phyloP scores from a whole-genome alignment of 1,140 invertebrate genomes.

The Pissodes strobi region DNA sequence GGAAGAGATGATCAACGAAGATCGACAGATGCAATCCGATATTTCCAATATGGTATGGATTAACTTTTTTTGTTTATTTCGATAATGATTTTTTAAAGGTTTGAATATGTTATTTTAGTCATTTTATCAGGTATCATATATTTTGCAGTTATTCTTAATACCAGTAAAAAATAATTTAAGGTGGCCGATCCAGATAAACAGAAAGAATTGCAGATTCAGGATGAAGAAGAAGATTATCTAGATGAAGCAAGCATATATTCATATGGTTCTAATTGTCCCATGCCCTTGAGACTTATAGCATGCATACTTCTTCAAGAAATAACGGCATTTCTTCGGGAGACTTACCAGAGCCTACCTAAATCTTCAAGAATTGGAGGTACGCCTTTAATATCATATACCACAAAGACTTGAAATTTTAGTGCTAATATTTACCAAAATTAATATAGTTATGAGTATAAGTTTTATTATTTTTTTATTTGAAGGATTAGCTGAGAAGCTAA shows the following conservation, averaged over 20 bases:
- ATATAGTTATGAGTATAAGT: no score
- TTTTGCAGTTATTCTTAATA: no score
- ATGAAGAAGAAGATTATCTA: conserved; percentile 97
- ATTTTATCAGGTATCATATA: no score
- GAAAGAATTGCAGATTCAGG: conserved; percentile 82
- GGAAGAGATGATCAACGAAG: conserved; percentile 79
- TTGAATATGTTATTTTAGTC: not conserved
- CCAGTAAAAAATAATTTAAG: not conserved
- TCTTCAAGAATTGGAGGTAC: conserved; percentile 69
- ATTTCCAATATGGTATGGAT: conserved; percentile 64
- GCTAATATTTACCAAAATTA: no score
- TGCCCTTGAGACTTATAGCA: conserved; percentile 88
- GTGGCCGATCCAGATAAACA: conserved; percentile 77
- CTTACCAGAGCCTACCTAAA: conserved; percentile 82
- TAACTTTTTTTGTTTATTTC: not conserved
- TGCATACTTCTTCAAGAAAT: conserved; percentile 95
- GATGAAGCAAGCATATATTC: conserved; percentile 93
- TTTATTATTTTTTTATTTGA: no score
- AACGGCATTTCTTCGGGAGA: conserved; percentile 95
- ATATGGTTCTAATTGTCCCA: conserved; percentile 85
- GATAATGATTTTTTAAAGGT: not conserved
- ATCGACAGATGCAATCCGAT: conserved; percentile 72
- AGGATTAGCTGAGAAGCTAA: no score
- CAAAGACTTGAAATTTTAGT: not conserved
- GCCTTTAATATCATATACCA: conserved; percentile 44